Evolutionary conservation across 2,113 vertebrate species (phyloP).

Genomic region (Mugil cephalus): DNA sequence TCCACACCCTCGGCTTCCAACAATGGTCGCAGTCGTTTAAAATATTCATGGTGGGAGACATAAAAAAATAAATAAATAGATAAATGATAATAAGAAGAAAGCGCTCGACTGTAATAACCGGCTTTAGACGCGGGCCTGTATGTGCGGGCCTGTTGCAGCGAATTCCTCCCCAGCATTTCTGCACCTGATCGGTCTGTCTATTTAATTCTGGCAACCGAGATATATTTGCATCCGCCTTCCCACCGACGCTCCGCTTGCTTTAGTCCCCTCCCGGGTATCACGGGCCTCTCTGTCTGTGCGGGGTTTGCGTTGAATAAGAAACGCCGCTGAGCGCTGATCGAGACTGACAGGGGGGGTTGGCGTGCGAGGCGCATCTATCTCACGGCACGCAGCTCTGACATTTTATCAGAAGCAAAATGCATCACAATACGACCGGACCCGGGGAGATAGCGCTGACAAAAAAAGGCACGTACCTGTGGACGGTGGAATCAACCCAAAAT

Average conservation of each 20-base stretch:
- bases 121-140: conserved; percentile 30
- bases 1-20: conserved; percentile 70
- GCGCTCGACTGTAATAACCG: conserved; percentile 1
- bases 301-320: background rate
- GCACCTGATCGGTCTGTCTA: conserved; percentile 53
- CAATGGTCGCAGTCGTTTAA: conserved; percentile 34
- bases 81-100: too few relatives aligned
- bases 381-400: background rate
- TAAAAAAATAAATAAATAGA: too few relatives aligned
- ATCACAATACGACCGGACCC: too few relatives aligned
- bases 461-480: conserved; percentile 58
- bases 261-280: background rate
- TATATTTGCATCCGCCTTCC: conserved; percentile 19
- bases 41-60: conserved; percentile 49
- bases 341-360: background rate
- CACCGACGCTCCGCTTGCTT: background rate
- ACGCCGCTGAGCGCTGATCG: conserved; percentile 18
- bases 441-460: background rate
- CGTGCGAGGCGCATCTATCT: conserved; percentile 34
- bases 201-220: conserved; percentile 3
- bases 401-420: background rate
- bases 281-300: background rate
- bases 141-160: conserved; percentile 53
- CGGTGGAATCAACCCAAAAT: conserved; percentile 54
- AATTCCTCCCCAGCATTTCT: conserved; percentile 18